Percentiles rank a stretch among this genome's conserved stretches.
Evolutionary conservation across 2,888 invertebrate genomes (phyloP).

Genomic region (Thelaira solivaga): DNA sequence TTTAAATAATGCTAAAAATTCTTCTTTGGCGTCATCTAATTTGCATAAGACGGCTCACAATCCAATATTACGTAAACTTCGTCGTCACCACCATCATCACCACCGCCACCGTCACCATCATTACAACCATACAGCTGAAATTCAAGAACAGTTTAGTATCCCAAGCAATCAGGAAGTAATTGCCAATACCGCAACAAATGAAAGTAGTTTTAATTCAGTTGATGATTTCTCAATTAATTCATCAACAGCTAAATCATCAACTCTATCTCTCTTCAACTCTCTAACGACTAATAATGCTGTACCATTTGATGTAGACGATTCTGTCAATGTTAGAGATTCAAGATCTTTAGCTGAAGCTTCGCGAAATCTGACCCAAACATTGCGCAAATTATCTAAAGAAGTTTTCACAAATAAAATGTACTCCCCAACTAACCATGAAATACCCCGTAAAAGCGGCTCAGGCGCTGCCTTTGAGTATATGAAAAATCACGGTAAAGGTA

Average conservation of each 20-base stretch:
- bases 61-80: slow-evolving; percentile 73
- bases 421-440: slow-evolving; percentile 78
- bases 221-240: slow-evolving; percentile 46
- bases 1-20: slow-evolving; percentile 41
- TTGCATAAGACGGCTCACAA: slow-evolving; percentile 76
- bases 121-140: slow-evolving; percentile 69
- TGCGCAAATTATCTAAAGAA: slow-evolving; percentile 92
- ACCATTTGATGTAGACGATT: slow-evolving; percentile 70
- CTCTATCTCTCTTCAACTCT: slow-evolving; percentile 18
- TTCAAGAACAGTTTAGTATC: slow-evolving; percentile 41
- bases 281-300: slow-evolving; percentile 25
- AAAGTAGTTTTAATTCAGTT: slow-evolving; percentile 61
- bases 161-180: slow-evolving; percentile 38
- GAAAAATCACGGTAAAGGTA: slow-evolving; percentile 95
- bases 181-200: slow-evolving; percentile 50
- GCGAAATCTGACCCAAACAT: slow-evolving; percentile 92
- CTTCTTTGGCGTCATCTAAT: slow-evolving; percentile 24
- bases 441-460: slow-evolving; percentile 78
- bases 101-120: slow-evolving; percentile 74
- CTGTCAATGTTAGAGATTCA: slow-evolving; percentile 79
- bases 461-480: slow-evolving; percentile 93
- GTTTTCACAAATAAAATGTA: slow-evolving; percentile 85
- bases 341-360: slow-evolving; percentile 92
- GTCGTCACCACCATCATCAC: slow-evolving; percentile 74
- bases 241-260: slow-evolving; percentile 15